These are phyloP conservation scores for Lophotriccus pileatus DNA, from an alignment of 2,797 vertebrate genomes.

Conservation along the genomic window DNA sequence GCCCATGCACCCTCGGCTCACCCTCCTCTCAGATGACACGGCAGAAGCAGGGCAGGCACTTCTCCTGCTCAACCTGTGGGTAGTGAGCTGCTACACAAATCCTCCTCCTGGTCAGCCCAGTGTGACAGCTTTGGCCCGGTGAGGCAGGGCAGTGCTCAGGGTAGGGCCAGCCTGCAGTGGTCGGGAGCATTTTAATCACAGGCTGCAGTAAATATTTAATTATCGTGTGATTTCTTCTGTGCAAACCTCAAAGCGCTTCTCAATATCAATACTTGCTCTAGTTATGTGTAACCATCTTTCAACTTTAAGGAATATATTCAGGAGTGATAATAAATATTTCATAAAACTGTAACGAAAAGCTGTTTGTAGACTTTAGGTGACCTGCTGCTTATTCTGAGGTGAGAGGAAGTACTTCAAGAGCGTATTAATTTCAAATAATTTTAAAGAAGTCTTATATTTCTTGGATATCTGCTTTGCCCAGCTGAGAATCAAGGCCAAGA, in stretches of 20 bases:
- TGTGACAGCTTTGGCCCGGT: neutral
- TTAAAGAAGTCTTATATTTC: slow-evolving; percentile 18
- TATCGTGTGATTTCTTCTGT: slow-evolving; percentile 4
- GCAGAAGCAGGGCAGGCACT: neutral
- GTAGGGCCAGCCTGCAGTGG: neutral
- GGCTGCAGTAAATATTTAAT: slow-evolving; percentile 51
- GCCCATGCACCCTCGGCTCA: neutral
- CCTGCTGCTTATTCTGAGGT: slow-evolving; percentile 18
- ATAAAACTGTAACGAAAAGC: slow-evolving; percentile 40
- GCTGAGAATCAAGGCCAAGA: slow-evolving; percentile 54
- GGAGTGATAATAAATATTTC: slow-evolving; percentile 53
- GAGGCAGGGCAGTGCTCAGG: neutral
- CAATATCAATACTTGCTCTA: slow-evolving; percentile 48
- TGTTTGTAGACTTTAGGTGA: slow-evolving; percentile 16
- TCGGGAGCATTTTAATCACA: neutral
- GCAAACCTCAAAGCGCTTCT: slow-evolving; percentile 37
- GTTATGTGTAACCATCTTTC: slow-evolving; percentile 37
- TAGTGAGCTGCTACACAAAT: neutral
- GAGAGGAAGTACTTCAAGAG: slow-evolving; percentile 16
- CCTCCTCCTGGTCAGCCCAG: neutral
- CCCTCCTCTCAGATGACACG: neutral
- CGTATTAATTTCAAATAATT: slow-evolving; percentile 66
- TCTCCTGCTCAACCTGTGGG: neutral
- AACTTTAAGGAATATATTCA: slow-evolving; percentile 44
- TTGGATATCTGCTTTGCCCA: slow-evolving; percentile 28